A percentile compares a stretch with the other conserved stretches of the same genome.
Evolutionary conservation across 2,113 vertebrate species (phyloP).

Genomic region (Ranitomeya variabilis): DNA sequence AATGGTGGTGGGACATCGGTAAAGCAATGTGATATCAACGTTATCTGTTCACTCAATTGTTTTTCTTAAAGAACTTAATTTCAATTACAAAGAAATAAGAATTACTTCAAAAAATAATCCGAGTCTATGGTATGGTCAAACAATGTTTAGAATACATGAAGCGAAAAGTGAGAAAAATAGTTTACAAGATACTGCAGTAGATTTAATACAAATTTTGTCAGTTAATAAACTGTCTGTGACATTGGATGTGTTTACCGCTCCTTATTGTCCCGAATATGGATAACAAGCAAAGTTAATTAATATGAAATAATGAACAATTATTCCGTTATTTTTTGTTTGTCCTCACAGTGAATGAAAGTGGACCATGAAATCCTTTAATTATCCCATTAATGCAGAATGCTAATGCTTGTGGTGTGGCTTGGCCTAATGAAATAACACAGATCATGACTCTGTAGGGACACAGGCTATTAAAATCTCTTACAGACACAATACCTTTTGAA

Average conservation of each 20-base stretch:
- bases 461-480: conserved; percentile 16
- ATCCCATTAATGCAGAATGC: neutral
- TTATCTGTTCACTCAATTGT: too few relatives aligned
- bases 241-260: too few relatives aligned
- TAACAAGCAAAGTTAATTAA: neutral
- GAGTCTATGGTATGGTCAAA: too few relatives aligned
- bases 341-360: neutral
- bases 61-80: too few relatives aligned
- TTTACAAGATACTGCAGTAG: neutral
- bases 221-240: neutral
- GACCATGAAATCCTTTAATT: neutral
- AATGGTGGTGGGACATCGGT: neutral
- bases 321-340: neutral
- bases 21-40: neutral
- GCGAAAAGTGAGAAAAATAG: neutral
- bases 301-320: neutral
- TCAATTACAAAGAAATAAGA: too few relatives aligned
- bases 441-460: neutral
- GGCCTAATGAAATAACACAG: conserved; percentile 16
- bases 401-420: conserved; percentile 7
- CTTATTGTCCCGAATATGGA: neutral
- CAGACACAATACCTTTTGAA: conserved; percentile 1
- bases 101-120: too few relatives aligned
- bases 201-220: neutral
- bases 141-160: too few relatives aligned